Percentiles rank a stretch among this genome's conserved stretches.
These are phyloP conservation scores for Phoxinus dragarum DNA, from an alignment of 2,797 vertebrate genomes.

Conservation along the genomic window DNA sequence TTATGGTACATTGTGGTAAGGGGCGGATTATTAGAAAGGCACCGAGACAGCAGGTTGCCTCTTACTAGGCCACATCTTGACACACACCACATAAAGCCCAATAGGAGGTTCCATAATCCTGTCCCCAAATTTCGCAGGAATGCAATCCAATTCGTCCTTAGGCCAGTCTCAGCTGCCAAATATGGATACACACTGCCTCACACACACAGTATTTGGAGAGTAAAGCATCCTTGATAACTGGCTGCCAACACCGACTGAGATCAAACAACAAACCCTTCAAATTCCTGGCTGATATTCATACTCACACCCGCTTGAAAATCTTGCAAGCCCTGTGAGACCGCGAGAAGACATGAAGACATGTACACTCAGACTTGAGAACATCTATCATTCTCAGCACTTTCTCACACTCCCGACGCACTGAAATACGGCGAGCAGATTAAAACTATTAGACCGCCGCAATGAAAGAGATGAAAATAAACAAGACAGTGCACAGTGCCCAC, in stretches of 20 bases:
- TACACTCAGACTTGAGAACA: constrained; percentile 14
- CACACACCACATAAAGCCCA: constrained; percentile 26
- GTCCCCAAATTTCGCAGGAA: constrained; percentile 51
- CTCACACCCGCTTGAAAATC: constrained; percentile 37
- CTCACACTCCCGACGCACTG: background rate
- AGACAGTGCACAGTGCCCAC: background rate
- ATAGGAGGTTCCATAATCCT: constrained; percentile 63
- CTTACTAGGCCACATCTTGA: constrained; percentile 43
- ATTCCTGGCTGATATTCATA: constrained; percentile 45
- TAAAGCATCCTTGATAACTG: constrained; percentile 38
- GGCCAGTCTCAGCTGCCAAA: constrained; percentile 17
- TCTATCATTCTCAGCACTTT: constrained; percentile 5
- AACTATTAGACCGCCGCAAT: constrained; percentile 17
- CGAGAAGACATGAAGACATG: background rate
- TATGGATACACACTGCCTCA: constrained; percentile 27
- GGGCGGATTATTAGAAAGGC: constrained; percentile 22
- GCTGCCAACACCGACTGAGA: constrained; percentile 47
- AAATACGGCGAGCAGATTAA: constrained; percentile 39
- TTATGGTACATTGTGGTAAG: background rate
- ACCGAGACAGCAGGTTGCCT: constrained; percentile 48
- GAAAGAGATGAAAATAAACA: constrained; percentile 29
- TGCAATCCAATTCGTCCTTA: constrained; percentile 48
- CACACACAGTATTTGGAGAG: constrained; percentile 2
- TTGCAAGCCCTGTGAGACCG: constrained; percentile 13
- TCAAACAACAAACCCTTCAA: constrained; percentile 44